These are phyloP conservation scores for Xiphophorus maculatus DNA, from an alignment of 2,113 vertebrate genomes.

Conservation along the genomic window DNA sequence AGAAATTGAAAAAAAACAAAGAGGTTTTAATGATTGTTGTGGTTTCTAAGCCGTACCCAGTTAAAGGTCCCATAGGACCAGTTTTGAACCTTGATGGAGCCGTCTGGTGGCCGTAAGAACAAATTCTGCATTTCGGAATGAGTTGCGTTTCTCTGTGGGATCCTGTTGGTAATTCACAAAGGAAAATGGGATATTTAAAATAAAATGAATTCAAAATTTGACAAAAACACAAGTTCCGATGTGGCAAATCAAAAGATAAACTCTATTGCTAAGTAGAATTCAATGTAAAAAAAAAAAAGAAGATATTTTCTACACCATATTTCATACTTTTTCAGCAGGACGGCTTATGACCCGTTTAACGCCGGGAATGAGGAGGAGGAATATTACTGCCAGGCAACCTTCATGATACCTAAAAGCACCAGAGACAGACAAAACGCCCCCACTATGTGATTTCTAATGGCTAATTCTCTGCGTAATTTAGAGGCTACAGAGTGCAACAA, in stretches of 20 bases:
- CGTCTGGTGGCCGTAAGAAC: not conserved
- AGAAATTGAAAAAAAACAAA: not conserved
- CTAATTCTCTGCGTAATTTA: not conserved
- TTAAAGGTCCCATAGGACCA: not conserved
- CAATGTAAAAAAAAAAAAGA: not conserved
- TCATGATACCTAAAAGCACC: not conserved
- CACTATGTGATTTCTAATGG: not conserved
- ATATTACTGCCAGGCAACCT: not conserved
- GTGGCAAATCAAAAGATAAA: not conserved
- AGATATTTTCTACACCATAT: not conserved
- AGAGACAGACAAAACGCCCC: not conserved
- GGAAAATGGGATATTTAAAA: not conserved
- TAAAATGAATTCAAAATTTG: not conserved
- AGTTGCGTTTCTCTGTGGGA: not conserved
- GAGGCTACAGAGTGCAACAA: not conserved
- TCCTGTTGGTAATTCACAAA: not conserved
- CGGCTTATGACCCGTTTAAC: too few species aligned
- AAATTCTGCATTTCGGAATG: not conserved
- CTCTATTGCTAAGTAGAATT: not conserved
- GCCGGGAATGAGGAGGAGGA: not conserved
- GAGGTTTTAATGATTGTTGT: not conserved
- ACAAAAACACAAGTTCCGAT: not conserved
- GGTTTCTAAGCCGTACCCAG: not conserved
- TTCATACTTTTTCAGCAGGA: not conserved
- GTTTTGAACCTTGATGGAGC: not conserved